Conservation (phyloP, 2,797 vertebrate species). For the Amphiprion clarkii region DNA sequence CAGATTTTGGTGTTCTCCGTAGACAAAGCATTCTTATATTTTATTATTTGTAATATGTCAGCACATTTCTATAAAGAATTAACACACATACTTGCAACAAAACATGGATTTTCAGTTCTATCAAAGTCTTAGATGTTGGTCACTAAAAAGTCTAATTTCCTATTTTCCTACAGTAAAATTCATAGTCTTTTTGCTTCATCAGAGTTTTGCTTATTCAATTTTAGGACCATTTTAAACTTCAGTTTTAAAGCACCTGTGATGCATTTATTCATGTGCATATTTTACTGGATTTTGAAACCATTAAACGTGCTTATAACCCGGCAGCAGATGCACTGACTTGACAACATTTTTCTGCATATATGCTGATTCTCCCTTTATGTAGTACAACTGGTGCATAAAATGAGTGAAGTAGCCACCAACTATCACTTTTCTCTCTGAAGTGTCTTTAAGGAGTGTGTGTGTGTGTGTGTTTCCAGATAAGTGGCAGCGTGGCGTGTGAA, state of each 20-base stretch:
- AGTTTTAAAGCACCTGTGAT: background rate
- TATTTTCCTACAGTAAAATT: background rate
- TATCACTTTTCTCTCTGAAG: slow-evolving; percentile 44
- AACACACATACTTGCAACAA: background rate
- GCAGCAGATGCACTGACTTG: background rate
- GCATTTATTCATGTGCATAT: slow-evolving; percentile 18
- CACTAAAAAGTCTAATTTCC: background rate
- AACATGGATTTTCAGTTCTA: background rate
- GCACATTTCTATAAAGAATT: slow-evolving; percentile 4
- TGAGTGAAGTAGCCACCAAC: slow-evolving; percentile 19
- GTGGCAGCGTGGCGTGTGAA: slow-evolving; percentile 77
- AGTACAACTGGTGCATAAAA: slow-evolving; percentile 3
- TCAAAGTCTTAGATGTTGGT: background rate
- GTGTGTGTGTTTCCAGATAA: slow-evolving; percentile 65
- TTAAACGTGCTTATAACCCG: slow-evolving; percentile 8
- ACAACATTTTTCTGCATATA: background rate
- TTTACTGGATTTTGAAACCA: background rate
- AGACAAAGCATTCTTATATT: slow-evolving; percentile 18
- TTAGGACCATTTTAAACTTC: background rate
- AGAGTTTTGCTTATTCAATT: background rate
- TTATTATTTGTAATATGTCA: slow-evolving; percentile 11
- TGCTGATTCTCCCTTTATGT: background rate
- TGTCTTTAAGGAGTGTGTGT: slow-evolving; percentile 32
- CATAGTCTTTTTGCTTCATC: background rate
- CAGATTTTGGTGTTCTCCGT: background rate